A percentile compares a stretch with the other conserved stretches of the same genome.
Conservation (phyloP, 2,888 invertebrate genomes). For the Drosophila flavopinicola region DNA sequence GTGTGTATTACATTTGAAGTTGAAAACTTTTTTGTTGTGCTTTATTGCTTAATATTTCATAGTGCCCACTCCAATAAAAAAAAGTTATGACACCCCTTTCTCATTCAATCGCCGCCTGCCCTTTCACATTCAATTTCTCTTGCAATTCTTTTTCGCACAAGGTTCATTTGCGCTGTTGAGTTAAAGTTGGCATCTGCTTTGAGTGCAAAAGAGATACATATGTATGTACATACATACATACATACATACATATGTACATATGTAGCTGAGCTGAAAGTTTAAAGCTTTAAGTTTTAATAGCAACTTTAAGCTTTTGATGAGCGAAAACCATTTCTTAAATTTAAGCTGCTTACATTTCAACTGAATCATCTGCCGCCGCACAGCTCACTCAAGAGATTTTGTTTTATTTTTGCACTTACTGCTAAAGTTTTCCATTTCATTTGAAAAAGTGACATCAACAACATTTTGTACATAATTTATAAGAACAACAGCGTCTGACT, state of each 20-base stretch:
- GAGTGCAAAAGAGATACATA: slow-evolving; percentile 1
- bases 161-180: slow-evolving; percentile 12
- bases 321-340: not conserved
- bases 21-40: slow-evolving; percentile 42
- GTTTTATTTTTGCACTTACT: slow-evolving; percentile 2
- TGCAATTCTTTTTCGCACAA: slow-evolving; percentile 36
- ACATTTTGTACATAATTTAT: slow-evolving; percentile 62
- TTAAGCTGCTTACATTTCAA: not conserved
- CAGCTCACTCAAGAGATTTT: not conserved
- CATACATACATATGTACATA: no score
- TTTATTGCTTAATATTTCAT: slow-evolving; percentile 68
- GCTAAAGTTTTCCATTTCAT: slow-evolving; percentile 38
- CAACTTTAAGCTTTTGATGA: slow-evolving; percentile 2
- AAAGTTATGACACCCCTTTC: slow-evolving; percentile 33
- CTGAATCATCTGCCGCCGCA: not conserved
- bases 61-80: slow-evolving; percentile 47
- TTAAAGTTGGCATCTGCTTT: slow-evolving; percentile 20
- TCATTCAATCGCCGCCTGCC: slow-evolving; percentile 5
- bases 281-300: slow-evolving; percentile 5
- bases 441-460: slow-evolving; percentile 60
- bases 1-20: slow-evolving; percentile 42
- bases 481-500: slow-evolving; percentile 28
- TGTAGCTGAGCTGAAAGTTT: slow-evolving; percentile 17
- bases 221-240: no score
- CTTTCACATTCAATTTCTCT: slow-evolving; percentile 34